phyloP scores from a whole-genome alignment of 1,140 invertebrate genomes.

The Calephelis virginiensis region DNA sequence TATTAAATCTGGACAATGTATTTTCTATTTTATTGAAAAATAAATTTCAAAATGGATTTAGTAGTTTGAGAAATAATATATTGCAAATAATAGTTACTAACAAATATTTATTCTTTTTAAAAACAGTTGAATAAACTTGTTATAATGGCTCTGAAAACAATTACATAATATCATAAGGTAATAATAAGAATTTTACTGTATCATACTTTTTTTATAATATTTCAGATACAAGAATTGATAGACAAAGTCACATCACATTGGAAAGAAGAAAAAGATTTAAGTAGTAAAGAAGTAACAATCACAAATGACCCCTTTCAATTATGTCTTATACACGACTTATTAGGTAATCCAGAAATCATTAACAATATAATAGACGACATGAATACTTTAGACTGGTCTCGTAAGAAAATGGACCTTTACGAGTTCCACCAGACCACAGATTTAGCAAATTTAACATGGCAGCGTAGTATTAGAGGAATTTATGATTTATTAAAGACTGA shows the following conservation, averaged over 20 bases:
- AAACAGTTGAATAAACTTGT: too few species aligned
- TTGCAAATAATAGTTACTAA: too few species aligned
- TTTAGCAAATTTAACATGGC: constrained; percentile 79
- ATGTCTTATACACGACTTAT: constrained; percentile 80
- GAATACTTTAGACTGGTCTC: constrained; percentile 82
- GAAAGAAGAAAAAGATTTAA: constrained; percentile 51
- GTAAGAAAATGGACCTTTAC: constrained; percentile 84
- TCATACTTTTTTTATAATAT: neutral
- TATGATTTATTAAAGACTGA: constrained; percentile 80
- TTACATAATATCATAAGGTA: too few species aligned
- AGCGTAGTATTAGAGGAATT: constrained; percentile 75
- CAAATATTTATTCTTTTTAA: too few species aligned
- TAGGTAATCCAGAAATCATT: constrained; percentile 76
- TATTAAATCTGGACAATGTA: too few species aligned
- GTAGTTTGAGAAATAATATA: too few species aligned
- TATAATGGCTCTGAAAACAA: too few species aligned
- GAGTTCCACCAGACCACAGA: constrained; percentile 85
- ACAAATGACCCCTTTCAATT: constrained; percentile 69
- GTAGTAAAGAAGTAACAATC: constrained; percentile 47
- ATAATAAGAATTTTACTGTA: too few species aligned
- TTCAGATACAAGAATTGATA: constrained; percentile 59
- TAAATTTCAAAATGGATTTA: too few species aligned
- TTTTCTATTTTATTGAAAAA: too few species aligned
- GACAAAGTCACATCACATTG: constrained; percentile 54
- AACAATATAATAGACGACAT: constrained; percentile 81